Base-by-base conservation (phyloP, 2,797 vertebrate species). In the Artibeus lituratus region DNA sequence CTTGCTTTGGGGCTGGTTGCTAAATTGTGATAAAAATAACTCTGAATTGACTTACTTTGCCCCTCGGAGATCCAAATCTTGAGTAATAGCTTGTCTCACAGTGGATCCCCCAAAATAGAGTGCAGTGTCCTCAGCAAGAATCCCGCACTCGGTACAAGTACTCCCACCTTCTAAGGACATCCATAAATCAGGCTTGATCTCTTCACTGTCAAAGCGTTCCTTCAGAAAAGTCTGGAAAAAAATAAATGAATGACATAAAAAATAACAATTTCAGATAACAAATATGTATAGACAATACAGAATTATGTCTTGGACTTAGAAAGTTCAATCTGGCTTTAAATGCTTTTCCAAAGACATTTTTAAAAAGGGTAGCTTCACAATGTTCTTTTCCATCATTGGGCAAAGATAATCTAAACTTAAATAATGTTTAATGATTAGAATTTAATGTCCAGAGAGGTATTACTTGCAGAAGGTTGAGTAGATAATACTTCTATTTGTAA, bases 151-250 rank as follows among this genome's bases (percentile, higher is more conserved):
- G 0, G 99, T 99, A 39, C 99, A 99, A 70, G 99, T 99, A 35
- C 98, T 98, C 12, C 99, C 99, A 0, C 99, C 99, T 97, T 99
- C 99, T 93, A 99, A 98, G 62, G 99, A 99, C 99, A 99, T 99
- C 99, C 99, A 99, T 93, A 99, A 98, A 72, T 99, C 98, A 19
- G 99, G 99, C 29, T 99, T 99, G 62, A 99, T 97, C 94, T 99
- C 99, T 83, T 99, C 99, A 98, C 99, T 99, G 98, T 99, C 99
- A 96, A 99, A 99, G 37, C 99, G 99, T 94, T 99, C 99, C 98
- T 99, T 99, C 92, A 99, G 98, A 96, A 99, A 99, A 16, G 99
- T 99, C 99, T 99, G 97, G 18, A 88, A 89, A 76, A 92, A 93
- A 11, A 8, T 16, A 35, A 39, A 72, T 91, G 95, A 6, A 81